These are phyloP conservation scores for Eupithecia centaureata DNA, from an alignment of 2,888 invertebrate species.

Conservation along the genomic window DNA sequence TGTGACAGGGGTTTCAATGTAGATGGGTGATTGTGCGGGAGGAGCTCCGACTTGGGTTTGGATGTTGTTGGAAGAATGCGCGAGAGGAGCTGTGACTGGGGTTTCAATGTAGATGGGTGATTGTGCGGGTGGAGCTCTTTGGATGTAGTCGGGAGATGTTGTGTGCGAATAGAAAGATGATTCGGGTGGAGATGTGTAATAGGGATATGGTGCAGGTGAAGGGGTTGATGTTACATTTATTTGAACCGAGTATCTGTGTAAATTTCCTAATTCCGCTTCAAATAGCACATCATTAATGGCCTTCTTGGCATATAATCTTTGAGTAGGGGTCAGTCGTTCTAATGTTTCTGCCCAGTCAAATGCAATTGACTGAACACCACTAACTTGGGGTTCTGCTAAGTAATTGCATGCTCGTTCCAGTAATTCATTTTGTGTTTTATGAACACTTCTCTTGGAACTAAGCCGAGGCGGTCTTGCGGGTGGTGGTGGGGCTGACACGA, in stretches of 20 bases:
- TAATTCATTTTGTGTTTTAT: conserved; percentile 22
- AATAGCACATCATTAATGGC: conserved; percentile 48
- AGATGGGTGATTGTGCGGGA: conserved; percentile 6
- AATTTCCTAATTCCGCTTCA: conserved; percentile 46
- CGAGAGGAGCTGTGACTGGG: conserved; percentile 18
- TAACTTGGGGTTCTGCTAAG: conserved; percentile 30
- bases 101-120: conserved; percentile 21
- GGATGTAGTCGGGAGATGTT: conserved; percentile 24
- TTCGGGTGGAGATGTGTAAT: conserved; percentile 28
- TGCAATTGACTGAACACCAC: conserved; percentile 21
- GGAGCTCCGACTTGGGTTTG: conserved; percentile 17
- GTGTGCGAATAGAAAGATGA: conserved; percentile 25
- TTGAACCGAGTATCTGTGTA: conserved; percentile 41
- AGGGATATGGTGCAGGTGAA: conserved; percentile 30
- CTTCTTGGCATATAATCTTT: conserved; percentile 46
- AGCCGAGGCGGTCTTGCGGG: no score
- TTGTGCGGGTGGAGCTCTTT: conserved; percentile 23
- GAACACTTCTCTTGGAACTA: no score
- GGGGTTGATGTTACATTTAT: conserved; percentile 39
- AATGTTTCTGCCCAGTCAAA: conserved; percentile 43
- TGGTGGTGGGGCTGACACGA: no score
- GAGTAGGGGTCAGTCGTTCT: conserved; percentile 37
- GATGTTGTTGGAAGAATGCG: conserved; percentile 9
- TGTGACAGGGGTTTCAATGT: conserved; percentile 19
- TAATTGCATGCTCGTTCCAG: conserved; percentile 32